Evolutionary conservation across 2,888 invertebrate genomes (phyloP).

Genomic region (Meghimatium bilineatum): DNA sequence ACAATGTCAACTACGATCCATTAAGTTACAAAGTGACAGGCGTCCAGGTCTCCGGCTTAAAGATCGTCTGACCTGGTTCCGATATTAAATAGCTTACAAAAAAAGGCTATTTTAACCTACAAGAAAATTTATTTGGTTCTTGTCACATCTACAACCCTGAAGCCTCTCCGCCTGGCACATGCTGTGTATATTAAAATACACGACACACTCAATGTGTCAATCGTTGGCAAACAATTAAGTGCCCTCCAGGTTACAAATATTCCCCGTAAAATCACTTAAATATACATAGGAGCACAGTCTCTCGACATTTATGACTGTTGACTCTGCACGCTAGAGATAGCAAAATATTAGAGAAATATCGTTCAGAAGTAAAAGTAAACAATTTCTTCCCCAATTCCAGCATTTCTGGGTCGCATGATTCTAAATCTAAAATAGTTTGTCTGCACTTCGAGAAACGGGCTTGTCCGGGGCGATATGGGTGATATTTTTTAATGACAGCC

Average conservation of each 20-base stretch:
- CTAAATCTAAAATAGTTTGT: conserved; percentile 2
- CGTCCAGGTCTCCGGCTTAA: not conserved
- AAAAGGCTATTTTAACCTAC: not conserved
- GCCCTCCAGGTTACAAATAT: not conserved
- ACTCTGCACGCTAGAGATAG: not conserved
- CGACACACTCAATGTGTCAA: not conserved
- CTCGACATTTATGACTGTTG: not conserved
- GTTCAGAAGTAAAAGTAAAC: not conserved
- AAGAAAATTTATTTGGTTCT: not conserved
- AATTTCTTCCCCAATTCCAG: not conserved
- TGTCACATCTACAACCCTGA: not conserved
- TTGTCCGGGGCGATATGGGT: not conserved
- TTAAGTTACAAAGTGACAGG: conserved; percentile 17
- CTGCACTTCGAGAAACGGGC: not conserved
- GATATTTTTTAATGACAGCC: conserved; percentile 16
- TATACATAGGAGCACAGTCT: not conserved
- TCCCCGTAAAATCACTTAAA: not conserved
- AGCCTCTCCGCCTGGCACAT: not conserved
- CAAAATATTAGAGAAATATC: conserved; percentile 20
- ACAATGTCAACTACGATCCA: conserved; percentile 11
- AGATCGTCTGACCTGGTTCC: too few species aligned
- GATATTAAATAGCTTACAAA: too few species aligned
- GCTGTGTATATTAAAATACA: not conserved
- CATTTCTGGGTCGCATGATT: not conserved
- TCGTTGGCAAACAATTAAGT: not conserved